Percentiles rank a stretch among this genome's conserved stretches.
phyloP scores from a whole-genome alignment of 1,140 invertebrate species.

The Delia radicum region DNA sequence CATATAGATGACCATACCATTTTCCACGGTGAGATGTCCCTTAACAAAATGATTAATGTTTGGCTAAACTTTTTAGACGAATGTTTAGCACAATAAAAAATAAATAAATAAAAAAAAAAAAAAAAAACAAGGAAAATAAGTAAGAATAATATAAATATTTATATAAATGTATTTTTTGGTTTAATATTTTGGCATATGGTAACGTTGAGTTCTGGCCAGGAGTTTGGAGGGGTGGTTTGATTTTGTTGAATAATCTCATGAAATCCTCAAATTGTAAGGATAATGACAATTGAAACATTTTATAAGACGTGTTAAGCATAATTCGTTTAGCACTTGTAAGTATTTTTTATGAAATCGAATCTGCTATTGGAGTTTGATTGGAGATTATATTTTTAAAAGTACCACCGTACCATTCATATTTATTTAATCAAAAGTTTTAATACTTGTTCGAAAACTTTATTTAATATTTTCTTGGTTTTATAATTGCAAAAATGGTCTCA shows the following conservation, averaged over 20 bases:
- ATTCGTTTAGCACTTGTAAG: neutral
- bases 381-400: neutral
- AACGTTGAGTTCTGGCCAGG: neutral
- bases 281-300: conserved; percentile 10
- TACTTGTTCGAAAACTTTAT: neutral
- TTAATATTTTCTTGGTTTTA: neutral
- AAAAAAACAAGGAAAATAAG: too few relatives aligned
- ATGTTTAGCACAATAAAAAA: neutral
- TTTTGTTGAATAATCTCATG: neutral
- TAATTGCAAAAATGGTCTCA: neutral
- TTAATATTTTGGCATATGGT: neutral
- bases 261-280: neutral
- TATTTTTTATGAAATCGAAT: neutral
- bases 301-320: conserved; percentile 7
- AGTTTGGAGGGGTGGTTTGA: neutral
- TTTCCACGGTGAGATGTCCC: neutral
- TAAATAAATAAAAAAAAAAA: neutral
- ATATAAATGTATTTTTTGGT: neutral
- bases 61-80: conserved; percentile 16
- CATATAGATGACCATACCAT: neutral
- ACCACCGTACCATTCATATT: neutral
- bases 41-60: conserved; percentile 21
- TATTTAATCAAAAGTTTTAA: neutral
- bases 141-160: too few relatives aligned
- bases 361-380: neutral